phyloP scores from a whole-genome alignment of 2,888 invertebrate species.

The Protodeltote pygarga region DNA sequence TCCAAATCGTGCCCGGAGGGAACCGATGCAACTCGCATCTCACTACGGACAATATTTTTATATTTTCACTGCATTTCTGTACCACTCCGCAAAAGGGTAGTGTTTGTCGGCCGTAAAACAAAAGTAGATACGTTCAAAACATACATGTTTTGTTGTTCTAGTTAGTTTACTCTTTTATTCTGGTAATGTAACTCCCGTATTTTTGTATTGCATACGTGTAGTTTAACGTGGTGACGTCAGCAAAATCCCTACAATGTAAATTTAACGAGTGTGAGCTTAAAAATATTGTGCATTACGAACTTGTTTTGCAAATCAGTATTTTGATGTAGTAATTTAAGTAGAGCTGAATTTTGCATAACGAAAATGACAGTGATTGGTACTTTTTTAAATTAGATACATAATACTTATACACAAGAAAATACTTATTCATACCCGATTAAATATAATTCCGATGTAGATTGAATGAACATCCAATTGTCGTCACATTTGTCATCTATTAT shows the following conservation, averaged over 20 bases:
- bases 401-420: no score
- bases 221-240: conserved; percentile 15
- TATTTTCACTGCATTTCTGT: conserved; percentile 73
- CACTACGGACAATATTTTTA: conserved; percentile 73
- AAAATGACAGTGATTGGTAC: no score
- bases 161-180: conserved; percentile 49
- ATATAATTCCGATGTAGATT: no score
- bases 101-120: conserved; percentile 69
- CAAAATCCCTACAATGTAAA: conserved; percentile 20
- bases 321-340: no score
- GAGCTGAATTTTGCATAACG: neutral
- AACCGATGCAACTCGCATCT: conserved; percentile 67
- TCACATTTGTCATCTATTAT: conserved; percentile 58
- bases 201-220: conserved; percentile 26
- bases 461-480: conserved; percentile 46
- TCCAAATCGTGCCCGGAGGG: conserved; percentile 65
- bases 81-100: conserved; percentile 64
- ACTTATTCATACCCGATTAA: no score
- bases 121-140: conserved; percentile 64
- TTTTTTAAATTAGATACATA: no score
- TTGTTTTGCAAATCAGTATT: no score
- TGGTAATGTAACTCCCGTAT: conserved; percentile 37
- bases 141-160: conserved; percentile 53
- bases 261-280: neutral
- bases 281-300: neutral